Evolutionary conservation across 1,140 invertebrate species (phyloP).

Genomic region (Scylla paramamosain): DNA sequence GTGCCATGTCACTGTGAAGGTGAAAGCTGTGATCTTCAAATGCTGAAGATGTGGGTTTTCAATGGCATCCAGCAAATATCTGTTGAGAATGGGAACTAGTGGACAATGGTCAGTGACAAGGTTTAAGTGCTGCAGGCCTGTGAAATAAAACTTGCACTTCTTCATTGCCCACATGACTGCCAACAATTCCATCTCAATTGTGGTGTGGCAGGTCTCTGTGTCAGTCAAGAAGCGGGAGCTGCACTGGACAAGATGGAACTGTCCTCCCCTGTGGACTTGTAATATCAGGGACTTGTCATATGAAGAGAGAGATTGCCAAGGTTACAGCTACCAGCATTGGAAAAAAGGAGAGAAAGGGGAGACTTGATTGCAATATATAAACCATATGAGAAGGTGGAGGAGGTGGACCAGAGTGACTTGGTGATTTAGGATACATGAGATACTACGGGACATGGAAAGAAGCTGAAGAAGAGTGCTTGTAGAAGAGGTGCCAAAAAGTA

Average conservation of each 20-base stretch:
- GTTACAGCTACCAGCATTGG: too few species aligned
- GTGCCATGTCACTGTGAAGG: neutral
- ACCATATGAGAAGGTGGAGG: too few species aligned
- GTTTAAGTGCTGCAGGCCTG: neutral
- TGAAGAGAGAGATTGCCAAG: too few species aligned
- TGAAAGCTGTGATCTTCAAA: conserved; percentile 16
- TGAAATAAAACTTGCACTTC: neutral
- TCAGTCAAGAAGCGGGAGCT: neutral
- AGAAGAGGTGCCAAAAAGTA: too few species aligned
- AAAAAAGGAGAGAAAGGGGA: too few species aligned
- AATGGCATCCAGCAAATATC: neutral
- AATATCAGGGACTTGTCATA: too few species aligned
- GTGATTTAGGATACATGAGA: too few species aligned
- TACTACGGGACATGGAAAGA: too few species aligned
- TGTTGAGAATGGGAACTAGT: neutral
- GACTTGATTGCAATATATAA: too few species aligned
- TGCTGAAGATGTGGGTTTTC: conserved; percentile 45
- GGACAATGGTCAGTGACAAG: neutral
- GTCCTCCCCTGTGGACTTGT: conserved; percentile 7
- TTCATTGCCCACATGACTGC: neutral
- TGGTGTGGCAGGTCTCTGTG: neutral
- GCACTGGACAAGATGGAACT: neutral
- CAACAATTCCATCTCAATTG: conserved; percentile 5
- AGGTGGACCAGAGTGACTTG: too few species aligned
- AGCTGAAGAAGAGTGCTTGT: too few species aligned